Base-by-base conservation (phyloP, 2,888 invertebrate genomes). In the Peribatodes rhomboidaria region DNA sequence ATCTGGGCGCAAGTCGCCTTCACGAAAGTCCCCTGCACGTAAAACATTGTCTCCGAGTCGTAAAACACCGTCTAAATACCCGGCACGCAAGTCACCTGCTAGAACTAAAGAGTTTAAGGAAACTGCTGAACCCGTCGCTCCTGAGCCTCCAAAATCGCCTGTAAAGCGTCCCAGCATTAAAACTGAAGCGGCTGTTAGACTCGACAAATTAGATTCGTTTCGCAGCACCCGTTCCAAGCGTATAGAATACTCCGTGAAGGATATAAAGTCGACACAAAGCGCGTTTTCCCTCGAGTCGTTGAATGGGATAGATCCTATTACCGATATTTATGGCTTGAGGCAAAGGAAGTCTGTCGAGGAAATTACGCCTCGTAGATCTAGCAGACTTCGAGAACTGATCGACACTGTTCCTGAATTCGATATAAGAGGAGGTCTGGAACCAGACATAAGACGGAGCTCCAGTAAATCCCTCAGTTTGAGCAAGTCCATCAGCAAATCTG, bases 11-110 rank as follows among this genome's bases (percentile, higher is more conserved):
- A 94, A 94, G 74, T 94, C 94, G 22, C 94, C 94, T 14, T 83
- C 92, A 11, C 85, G 93, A 52, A 94, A 93, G 63, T 94, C 94
- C 20, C 94, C 94, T 13, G 83, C 91, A 11, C 86, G 94, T 50
- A 94, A 94, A 62, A 52, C 62, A n/a, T 37, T 44, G 65, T 94
- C 94, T 10, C 94, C 94, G 2, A 87, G 88, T 67, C 86, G 92
- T 63, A 93, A 92, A 75, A 81, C 92, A 18, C 86, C 79, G 1
- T 83, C 86, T 0, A 87, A 88, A 68, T 89, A 83, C 77, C 89
- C 90, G 39, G 86, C 90, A 20, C 85, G 92, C 54, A 94, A 92
- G 70, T 92, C 92, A 0, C 92, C 92, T 1, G 88, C 92, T 0
- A 81, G 91, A 74, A 76, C 84, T 39, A 86, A 86, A 68, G 86